A percentile compares a stretch with the other conserved stretches of the same genome.
phyloP scores from a whole-genome alignment of 2,888 invertebrate genomes.

The Drosophila imparisetae region DNA sequence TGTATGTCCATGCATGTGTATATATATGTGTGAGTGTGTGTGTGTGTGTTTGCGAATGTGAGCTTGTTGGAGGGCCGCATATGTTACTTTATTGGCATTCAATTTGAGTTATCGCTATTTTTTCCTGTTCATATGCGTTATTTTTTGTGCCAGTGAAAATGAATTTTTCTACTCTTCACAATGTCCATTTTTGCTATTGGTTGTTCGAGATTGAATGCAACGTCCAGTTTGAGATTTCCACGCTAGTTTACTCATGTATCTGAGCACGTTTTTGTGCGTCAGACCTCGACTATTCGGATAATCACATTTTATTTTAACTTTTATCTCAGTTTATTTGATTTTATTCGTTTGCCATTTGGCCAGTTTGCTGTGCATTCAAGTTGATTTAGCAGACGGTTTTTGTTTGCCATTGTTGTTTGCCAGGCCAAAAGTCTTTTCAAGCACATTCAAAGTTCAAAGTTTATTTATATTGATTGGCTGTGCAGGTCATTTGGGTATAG shows the following conservation, averaged over 20 bases:
- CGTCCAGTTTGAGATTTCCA: slow-evolving; percentile 63
- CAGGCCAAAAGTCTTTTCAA: slow-evolving; percentile 32
- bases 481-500: slow-evolving; percentile 64
- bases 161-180: slow-evolving; percentile 69
- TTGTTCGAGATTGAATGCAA: slow-evolving; percentile 50
- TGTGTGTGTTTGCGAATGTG: slow-evolving; percentile 23
- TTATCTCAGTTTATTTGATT: slow-evolving; percentile 74
- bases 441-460: slow-evolving; percentile 64
- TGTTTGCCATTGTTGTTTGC: slow-evolving; percentile 39
- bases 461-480: slow-evolving; percentile 66
- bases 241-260: slow-evolving; percentile 57
- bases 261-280: slow-evolving; percentile 53
- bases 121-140: slow-evolving; percentile 75
- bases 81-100: slow-evolving; percentile 83
- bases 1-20: slow-evolving; percentile 12
- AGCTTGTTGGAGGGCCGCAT: slow-evolving; percentile 66
- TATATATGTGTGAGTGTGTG: slow-evolving; percentile 10
- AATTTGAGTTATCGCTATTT: slow-evolving; percentile 83
- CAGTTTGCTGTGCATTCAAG: slow-evolving; percentile 45
- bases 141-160: slow-evolving; percentile 59
- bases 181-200: slow-evolving; percentile 48
- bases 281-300: slow-evolving; percentile 41
- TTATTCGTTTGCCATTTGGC: slow-evolving; percentile 60
- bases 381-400: slow-evolving; percentile 53
- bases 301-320: slow-evolving; percentile 76